These are phyloP conservation scores for Eriocheir sinensis DNA, from an alignment of 1,140 invertebrate species.

Conservation along the genomic window DNA sequence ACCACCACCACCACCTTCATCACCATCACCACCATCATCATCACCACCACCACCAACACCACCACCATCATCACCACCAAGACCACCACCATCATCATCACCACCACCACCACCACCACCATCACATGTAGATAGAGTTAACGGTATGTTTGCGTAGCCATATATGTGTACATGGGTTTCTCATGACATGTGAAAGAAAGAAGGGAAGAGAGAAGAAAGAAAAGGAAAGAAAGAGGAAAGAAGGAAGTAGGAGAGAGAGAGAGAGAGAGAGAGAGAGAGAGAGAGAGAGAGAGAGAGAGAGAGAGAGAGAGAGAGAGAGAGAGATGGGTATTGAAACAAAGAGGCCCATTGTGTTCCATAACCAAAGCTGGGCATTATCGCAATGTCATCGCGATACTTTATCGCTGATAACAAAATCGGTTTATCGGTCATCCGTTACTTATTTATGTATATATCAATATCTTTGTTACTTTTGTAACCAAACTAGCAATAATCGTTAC, in stretches of 20 bases:
- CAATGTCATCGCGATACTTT: no score
- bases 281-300: neutral
- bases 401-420: no score
- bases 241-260: neutral
- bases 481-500: no score
- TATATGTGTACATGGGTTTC: neutral
- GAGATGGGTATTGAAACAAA: neutral
- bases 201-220: neutral
- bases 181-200: neutral
- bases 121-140: neutral
- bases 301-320: no score
- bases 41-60: no score
- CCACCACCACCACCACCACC: neutral
- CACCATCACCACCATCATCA: slow-evolving; percentile 23
- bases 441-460: no score
- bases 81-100: neutral
- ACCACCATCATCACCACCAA: no score
- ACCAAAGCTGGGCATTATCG: no score
- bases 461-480: no score
- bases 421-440: no score
- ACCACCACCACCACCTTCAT: no score
- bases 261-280: neutral
- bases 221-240: neutral
- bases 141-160: no score
- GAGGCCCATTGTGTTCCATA: neutral